Evolutionary conservation across 2,797 vertebrate species (phyloP).

Genomic region (Champsocephalus esox): DNA sequence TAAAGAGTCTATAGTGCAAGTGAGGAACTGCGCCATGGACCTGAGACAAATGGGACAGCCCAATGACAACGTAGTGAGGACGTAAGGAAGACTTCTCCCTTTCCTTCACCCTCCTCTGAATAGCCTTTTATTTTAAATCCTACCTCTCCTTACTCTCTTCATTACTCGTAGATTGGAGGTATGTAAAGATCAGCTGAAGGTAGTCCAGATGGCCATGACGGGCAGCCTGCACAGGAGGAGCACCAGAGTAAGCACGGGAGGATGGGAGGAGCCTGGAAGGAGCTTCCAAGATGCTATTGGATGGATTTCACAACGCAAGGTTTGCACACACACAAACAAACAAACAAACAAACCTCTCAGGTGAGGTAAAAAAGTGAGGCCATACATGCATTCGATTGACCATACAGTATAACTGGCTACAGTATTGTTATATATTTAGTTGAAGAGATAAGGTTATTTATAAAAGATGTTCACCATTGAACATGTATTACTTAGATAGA

Average conservation of each 20-base stretch:
- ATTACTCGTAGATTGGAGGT: constrained; percentile 65
- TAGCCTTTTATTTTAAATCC: too few species aligned
- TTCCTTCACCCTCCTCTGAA: background rate
- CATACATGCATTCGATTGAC: too few species aligned
- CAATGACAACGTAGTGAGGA: constrained; percentile 71
- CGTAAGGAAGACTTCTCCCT: constrained; percentile 56
- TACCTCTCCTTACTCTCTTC: background rate
- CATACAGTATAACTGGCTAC: too few species aligned
- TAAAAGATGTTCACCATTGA: too few species aligned
- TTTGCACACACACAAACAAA: constrained; percentile 15
- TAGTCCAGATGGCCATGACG: constrained; percentile 65
- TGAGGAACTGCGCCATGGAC: constrained; percentile 65
- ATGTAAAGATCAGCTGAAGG: constrained; percentile 76
- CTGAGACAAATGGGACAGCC: constrained; percentile 75
- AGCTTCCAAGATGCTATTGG: constrained; percentile 75
- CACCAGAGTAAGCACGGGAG: constrained; percentile 57
- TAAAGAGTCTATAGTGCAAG: constrained; percentile 69
- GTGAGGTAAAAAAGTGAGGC: too few species aligned
- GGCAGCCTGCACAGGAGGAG: constrained; percentile 61
- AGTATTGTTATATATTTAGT: too few species aligned
- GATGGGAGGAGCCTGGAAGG: constrained; percentile 74
- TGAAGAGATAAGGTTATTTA: too few species aligned
- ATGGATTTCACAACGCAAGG: constrained; percentile 86
- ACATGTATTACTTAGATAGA: background rate
- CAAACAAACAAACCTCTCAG: background rate